Evolutionary conservation across 2,797 vertebrate species (phyloP), one percentile per base, ranked within the genome.

Genomic region (Linurgus olivaceus): DNA sequence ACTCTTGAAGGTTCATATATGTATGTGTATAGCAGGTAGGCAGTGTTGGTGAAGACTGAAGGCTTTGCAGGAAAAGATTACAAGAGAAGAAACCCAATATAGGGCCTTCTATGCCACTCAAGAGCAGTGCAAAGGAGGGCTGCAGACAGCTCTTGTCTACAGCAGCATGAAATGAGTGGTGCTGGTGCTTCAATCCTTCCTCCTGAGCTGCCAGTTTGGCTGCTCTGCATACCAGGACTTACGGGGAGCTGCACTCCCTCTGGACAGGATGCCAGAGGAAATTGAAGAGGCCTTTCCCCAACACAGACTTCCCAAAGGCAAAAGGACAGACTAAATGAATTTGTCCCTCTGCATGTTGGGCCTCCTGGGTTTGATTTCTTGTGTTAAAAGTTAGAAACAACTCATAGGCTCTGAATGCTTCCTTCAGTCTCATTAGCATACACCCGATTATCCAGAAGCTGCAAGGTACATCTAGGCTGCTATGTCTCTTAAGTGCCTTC

Each of bases 1-100:
- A n/a, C 38, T 51, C 37, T 23, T n/a, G 21, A 54, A 52, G 23
- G 50, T 2, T 0, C 10, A 1, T 33, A n/a, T 8, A 1, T 28
- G 23, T 9, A 4, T 3, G 9, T 1, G 3, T 29, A 47, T 37
- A 42, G 73, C 54, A 78, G 63, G 74, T 3, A 2, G 25, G 33
- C 44, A 52, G 35, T 8, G 3, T 33, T 67, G 37, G 44, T 42
- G 48, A 48, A 86, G 31, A 51, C 28, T 21, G 21, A 85, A 10
- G 35, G 33, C 58, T 75, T 72, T 75, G n/a, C 51, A 73, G 50
- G 61, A 52, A 17, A 72, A 70, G 23, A 25, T 61, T 38, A 48
- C 10, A 37, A 58, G 29, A 33, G n/a, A 23, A 83, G 42, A 81
- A 59, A 42, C 37, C 55, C 59, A 14, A 11, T 18, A 5, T 42